phyloP scores from a whole-genome alignment of 1,140 invertebrate species.

The Brachystomella parvula region DNA sequence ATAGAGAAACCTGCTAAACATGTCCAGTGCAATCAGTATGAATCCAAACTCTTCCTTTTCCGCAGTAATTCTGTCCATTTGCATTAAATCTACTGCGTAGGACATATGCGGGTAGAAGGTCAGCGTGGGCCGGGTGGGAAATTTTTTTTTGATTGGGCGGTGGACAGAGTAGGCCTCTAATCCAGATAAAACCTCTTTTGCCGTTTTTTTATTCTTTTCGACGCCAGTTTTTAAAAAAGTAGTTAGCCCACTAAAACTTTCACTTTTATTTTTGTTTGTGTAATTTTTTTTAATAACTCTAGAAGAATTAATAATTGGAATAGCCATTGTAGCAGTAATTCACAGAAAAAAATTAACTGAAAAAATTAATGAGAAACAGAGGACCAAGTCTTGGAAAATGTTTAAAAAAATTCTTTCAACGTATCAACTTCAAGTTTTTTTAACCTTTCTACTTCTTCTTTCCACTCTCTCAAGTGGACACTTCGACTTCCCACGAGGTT shows the following conservation, averaged over 20 bases:
- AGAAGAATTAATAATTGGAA: not conserved
- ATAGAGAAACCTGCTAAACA: not conserved
- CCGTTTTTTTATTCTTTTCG: not conserved
- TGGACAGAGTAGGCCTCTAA: not conserved
- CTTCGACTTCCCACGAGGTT: not conserved
- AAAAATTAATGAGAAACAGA: not conserved
- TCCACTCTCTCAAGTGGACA: not conserved
- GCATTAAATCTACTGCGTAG: not conserved
- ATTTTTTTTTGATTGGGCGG: not conserved
- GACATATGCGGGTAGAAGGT: not conserved
- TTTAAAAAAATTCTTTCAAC: not conserved
- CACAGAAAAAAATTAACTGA: not conserved
- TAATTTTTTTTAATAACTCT: conserved; percentile 2
- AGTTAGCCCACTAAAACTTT: not conserved
- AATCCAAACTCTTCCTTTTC: not conserved
- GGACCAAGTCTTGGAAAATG: not conserved
- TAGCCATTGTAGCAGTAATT: not conserved
- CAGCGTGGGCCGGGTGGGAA: not conserved
- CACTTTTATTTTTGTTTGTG: not conserved
- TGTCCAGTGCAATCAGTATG: not conserved
- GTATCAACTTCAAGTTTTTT: not conserved
- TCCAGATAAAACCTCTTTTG: not conserved
- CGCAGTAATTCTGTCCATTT: not conserved
- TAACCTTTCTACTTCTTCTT: not conserved
- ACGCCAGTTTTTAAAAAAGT: not conserved